A percentile compares a stretch with the other conserved stretches of the same genome.
Evolutionary conservation across 2,113 vertebrate genomes (phyloP).

Genomic region (Notothenia rossii): DNA sequence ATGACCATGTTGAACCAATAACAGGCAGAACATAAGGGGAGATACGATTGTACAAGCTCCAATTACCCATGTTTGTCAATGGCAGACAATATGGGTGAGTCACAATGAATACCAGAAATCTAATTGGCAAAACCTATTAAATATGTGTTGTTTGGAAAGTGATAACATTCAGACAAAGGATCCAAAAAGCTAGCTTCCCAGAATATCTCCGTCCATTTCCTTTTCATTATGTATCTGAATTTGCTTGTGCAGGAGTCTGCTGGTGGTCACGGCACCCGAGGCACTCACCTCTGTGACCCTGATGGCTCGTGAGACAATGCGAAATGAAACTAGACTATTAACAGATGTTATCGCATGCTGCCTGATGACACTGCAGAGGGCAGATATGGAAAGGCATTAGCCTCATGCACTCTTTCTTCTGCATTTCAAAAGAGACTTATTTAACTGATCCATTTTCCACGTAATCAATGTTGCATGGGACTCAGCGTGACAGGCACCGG

Average conservation of each 20-base stretch:
- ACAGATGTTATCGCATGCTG: slow-evolving; percentile 47
- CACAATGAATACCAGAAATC: slow-evolving; percentile 26
- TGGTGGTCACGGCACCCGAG: slow-evolving; percentile 23
- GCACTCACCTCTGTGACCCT: slow-evolving; percentile 49
- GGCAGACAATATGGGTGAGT: slow-evolving; percentile 5
- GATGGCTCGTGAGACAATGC: slow-evolving; percentile 28
- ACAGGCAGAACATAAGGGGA: slow-evolving; percentile 6
- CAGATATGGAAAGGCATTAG: slow-evolving; percentile 47
- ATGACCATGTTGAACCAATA: slow-evolving; percentile 1
- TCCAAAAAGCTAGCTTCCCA: neutral
- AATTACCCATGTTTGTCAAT: slow-evolving; percentile 26
- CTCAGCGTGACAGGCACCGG: slow-evolving; percentile 28
- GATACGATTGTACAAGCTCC: neutral
- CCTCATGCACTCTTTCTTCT: slow-evolving; percentile 15
- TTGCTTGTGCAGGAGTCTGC: slow-evolving; percentile 17
- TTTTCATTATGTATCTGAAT: slow-evolving; percentile 33
- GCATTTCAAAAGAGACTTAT: slow-evolving; percentile 65
- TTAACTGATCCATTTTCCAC: slow-evolving; percentile 59
- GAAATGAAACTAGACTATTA: slow-evolving; percentile 58
- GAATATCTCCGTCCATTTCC: slow-evolving; percentile 35
- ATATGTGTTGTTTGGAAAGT: slow-evolving; percentile 37
- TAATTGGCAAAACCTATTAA: slow-evolving; percentile 44
- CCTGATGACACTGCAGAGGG: slow-evolving; percentile 31
- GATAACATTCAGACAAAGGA: slow-evolving; percentile 6
- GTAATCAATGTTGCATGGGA: slow-evolving; percentile 65